phyloP scores from a whole-genome alignment of 1,140 invertebrate genomes.

The Cydia splendana region DNA sequence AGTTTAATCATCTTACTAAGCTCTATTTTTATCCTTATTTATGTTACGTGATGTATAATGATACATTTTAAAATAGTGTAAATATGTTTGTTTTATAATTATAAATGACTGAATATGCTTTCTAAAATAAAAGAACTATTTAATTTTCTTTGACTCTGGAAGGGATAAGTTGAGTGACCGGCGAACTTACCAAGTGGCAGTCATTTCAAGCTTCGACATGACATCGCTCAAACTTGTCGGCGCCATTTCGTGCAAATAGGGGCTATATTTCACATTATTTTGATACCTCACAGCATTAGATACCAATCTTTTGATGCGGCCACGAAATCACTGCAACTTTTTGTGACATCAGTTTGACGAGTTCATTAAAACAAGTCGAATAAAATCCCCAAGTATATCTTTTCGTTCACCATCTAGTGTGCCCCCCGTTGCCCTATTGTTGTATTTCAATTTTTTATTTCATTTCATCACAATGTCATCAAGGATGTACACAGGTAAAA shows the following conservation, averaged over 20 bases:
- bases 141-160: constrained; percentile 42
- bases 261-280: background rate
- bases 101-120: constrained; percentile 52
- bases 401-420: constrained; percentile 9
- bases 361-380: constrained; percentile 4
- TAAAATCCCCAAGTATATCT: background rate
- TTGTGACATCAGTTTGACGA: background rate
- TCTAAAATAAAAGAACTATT: constrained; percentile 49
- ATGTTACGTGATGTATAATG: constrained; percentile 73
- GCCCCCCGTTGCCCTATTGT: constrained; percentile 1
- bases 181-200: constrained; percentile 32
- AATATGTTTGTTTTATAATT: constrained; percentile 72
- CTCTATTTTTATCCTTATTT: constrained; percentile 74
- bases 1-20: constrained; percentile 75
- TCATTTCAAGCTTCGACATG: constrained; percentile 19
- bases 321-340: background rate
- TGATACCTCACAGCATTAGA: background rate
- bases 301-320: background rate
- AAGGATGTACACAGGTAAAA: background rate
- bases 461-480: constrained; percentile 9
- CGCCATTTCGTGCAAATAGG: background rate
- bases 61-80: constrained; percentile 78
- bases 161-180: constrained; percentile 52
- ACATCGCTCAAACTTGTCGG: constrained; percentile 20
- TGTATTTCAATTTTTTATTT: background rate